phyloP scores from a whole-genome alignment of 2,113 vertebrate genomes.

The Strigops habroptila region DNA sequence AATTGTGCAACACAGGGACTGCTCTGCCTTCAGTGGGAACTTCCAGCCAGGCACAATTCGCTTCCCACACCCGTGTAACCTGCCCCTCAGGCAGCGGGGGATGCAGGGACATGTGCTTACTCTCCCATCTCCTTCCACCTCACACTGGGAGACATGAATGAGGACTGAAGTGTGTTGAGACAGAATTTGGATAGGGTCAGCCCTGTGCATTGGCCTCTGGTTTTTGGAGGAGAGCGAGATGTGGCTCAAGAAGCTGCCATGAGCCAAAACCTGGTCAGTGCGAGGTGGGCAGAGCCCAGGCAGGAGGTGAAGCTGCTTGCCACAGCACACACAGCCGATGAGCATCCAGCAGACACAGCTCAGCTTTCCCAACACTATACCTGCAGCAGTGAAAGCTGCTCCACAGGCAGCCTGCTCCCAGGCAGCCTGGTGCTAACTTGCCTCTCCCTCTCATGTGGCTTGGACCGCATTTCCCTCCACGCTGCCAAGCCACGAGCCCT shows the following conservation, averaged over 20 bases:
- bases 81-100: not conserved
- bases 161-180: not conserved
- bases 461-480: not conserved
- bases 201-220: rapidly evolving
- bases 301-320: not conserved
- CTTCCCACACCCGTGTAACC: not conserved
- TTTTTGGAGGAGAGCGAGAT: not conserved
- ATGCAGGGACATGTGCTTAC: rapidly evolving
- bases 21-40: not conserved
- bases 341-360: rapidly evolving
- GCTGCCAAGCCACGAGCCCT: not conserved
- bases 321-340: rapidly evolving
- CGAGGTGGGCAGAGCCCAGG: rapidly evolving
- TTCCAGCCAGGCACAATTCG: not conserved
- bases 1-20: not conserved
- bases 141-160: not conserved
- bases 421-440: not conserved
- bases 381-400: not conserved
- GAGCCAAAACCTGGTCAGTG: rapidly evolving
- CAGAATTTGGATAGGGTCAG: not conserved
- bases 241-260: not conserved
- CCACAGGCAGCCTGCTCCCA: rapidly evolving
- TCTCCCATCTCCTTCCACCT: not conserved
- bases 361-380: not conserved
- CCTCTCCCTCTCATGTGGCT: not conserved